Evolutionary conservation across 2,113 vertebrate species (phyloP).

Genomic region (Buteo buteo): DNA sequence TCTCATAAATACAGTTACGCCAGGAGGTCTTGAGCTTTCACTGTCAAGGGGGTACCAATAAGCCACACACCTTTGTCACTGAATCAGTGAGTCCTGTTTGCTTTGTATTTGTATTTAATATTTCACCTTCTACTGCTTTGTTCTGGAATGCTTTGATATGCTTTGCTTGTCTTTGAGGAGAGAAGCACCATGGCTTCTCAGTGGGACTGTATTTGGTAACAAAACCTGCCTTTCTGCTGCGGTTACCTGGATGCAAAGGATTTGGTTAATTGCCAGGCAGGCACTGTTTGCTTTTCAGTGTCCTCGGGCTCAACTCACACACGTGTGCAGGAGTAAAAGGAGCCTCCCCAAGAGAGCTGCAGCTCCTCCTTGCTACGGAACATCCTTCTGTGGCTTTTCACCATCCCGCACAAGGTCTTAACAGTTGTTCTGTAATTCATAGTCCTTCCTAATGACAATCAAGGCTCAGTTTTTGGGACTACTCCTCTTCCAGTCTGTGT

Average conservation of each 20-base stretch:
- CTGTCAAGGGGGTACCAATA: neutral
- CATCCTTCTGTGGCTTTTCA: neutral
- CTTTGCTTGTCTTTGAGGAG: neutral
- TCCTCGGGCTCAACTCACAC: neutral
- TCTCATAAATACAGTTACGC: neutral
- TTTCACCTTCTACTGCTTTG: neutral
- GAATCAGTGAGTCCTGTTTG: neutral
- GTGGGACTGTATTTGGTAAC: neutral
- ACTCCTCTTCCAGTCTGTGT: neutral
- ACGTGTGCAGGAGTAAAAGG: neutral
- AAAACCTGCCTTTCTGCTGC: neutral
- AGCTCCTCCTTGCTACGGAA: neutral
- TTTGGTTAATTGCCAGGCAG: neutral
- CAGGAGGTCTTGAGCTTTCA: neutral
- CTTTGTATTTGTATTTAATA: constrained; percentile 1
- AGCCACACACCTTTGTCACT: neutral
- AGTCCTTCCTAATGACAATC: neutral
- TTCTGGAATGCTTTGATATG: neutral
- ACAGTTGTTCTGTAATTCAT: neutral
- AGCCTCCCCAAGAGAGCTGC: neutral
- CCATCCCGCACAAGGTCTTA: neutral
- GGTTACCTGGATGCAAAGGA: neutral
- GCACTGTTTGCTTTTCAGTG: neutral
- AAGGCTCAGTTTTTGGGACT: neutral
- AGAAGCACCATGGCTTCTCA: neutral